Percentiles rank a stretch among this genome's conserved stretches.
Conservation (phyloP, 2,113 vertebrate genomes). For the Sturnus vulgaris region DNA sequence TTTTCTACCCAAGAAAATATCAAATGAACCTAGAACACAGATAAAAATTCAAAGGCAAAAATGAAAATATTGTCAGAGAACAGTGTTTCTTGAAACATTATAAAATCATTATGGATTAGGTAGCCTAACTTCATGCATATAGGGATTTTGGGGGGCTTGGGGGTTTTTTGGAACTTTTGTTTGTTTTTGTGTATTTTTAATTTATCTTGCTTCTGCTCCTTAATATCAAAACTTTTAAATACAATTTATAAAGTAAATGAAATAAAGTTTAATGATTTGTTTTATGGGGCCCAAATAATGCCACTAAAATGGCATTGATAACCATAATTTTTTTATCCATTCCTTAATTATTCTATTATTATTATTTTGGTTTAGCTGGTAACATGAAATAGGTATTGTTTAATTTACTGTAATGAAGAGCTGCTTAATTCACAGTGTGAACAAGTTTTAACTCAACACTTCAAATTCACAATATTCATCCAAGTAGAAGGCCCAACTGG, state of each 20-base stretch:
- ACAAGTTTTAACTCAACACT: not conserved
- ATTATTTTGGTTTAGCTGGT: not conserved
- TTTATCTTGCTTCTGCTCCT: not conserved
- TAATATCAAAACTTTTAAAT: not conserved
- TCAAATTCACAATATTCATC: not conserved
- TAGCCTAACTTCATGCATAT: rapidly evolving
- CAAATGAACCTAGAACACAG: not conserved
- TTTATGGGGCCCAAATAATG: not conserved
- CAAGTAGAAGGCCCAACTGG: not conserved
- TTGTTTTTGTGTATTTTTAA: not conserved
- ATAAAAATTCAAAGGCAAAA: not conserved
- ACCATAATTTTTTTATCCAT: not conserved
- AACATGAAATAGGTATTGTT: not conserved
- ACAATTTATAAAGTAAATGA: not conserved
- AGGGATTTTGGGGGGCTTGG: not conserved
- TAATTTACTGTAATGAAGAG: not conserved
- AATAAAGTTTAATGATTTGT: not conserved
- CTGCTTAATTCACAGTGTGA: not conserved
- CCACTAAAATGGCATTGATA: not conserved
- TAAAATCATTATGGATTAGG: not conserved
- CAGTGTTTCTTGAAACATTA: not conserved
- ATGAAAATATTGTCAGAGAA: not conserved
- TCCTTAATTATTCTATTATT: not conserved
- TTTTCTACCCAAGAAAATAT: not conserved
- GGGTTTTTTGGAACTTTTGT: not conserved